Percentiles rank a stretch among this genome's conserved stretches.
Conservation (phyloP, 2,797 vertebrate species). For the Gambusia yucatana region DNA sequence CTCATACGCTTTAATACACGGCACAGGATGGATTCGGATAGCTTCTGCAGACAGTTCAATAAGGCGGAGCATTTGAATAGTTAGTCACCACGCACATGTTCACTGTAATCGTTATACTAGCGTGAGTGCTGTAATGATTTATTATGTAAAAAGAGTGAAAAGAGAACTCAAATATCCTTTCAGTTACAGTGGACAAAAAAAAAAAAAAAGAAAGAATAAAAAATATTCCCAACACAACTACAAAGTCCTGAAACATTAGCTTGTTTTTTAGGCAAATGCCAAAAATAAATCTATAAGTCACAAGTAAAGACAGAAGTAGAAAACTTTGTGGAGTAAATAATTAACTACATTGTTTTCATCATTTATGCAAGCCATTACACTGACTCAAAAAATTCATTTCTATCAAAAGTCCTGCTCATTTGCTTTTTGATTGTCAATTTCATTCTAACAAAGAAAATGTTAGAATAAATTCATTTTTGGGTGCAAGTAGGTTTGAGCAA, state of each 20-base stretch:
- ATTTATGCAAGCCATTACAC: background rate
- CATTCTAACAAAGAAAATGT: background rate
- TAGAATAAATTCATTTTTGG: background rate
- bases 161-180: background rate
- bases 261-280: background rate
- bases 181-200: background rate
- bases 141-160: background rate
- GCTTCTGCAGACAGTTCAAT: constrained; percentile 15
- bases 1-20: constrained; percentile 22
- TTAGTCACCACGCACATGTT: constrained; percentile 10
- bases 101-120: constrained; percentile 15
- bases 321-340: background rate
- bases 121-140: constrained; percentile 19
- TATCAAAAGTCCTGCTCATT: background rate
- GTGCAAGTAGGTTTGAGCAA: background rate
- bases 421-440: background rate
- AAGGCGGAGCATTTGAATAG: constrained; percentile 30
- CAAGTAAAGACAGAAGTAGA: background rate
- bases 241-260: background rate
- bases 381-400: background rate
- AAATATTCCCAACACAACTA: background rate
- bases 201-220: background rate
- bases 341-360: background rate
- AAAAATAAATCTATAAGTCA: background rate
- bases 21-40: constrained; percentile 3